Percentiles rank a stretch among this genome's conserved stretches.
These are phyloP conservation scores for Drosophila sp. DNA, from an alignment of 1,140 invertebrate species.

Conservation along the genomic window DNA sequence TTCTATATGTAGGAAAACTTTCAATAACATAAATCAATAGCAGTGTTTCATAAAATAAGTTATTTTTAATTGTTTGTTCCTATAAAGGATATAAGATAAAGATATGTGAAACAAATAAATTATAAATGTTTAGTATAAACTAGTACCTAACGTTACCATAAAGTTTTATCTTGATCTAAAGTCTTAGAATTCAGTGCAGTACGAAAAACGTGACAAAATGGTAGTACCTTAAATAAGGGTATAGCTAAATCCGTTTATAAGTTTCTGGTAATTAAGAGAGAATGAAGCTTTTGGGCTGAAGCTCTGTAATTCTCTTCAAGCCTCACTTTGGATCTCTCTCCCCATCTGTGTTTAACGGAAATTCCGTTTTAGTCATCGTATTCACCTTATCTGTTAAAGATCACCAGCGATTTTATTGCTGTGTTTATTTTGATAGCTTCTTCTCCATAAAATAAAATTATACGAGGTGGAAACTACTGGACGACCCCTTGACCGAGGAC, in stretches of 20 bases:
- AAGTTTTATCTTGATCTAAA: no score
- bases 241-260: background rate
- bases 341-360: constrained; percentile 19
- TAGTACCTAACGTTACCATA: background rate
- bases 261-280: constrained; percentile 5
- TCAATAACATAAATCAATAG: background rate
- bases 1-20: no score
- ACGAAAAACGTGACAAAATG: no score
- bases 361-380: constrained; percentile 47
- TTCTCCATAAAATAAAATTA: constrained; percentile 19
- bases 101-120: background rate
- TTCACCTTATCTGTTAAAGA: constrained; percentile 18
- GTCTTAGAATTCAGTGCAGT: no score
- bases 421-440: constrained; percentile 49
- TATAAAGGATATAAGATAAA: background rate
- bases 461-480: constrained; percentile 29
- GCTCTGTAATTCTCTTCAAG: background rate
- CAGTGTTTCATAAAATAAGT: background rate
- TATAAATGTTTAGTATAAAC: background rate
- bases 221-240: background rate
- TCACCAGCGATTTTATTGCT: constrained; percentile 28
- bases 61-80: background rate
- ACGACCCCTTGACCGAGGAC: constrained; percentile 58
- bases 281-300: background rate
- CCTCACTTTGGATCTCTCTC: background rate